phyloP scores from a whole-genome alignment of 2,797 vertebrate genomes.

The Gastrophryne carolinensis region DNA sequence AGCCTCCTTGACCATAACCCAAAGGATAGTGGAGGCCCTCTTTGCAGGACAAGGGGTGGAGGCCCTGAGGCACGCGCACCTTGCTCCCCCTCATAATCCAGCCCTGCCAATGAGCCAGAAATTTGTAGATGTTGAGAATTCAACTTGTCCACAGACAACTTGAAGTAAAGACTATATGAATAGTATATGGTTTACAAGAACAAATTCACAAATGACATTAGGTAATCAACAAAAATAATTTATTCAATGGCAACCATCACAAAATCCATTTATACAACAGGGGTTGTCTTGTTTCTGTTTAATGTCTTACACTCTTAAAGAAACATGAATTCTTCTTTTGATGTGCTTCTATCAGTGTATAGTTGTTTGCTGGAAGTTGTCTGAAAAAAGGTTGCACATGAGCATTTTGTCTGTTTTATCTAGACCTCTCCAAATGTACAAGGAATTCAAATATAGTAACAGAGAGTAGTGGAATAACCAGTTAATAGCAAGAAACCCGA shows the following conservation, averaged over 20 bases:
- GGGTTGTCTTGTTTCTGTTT: constrained; percentile 21
- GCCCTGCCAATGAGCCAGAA: too few relatives aligned
- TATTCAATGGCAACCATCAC: constrained; percentile 49
- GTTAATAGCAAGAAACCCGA: too few relatives aligned
- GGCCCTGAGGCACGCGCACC: too few relatives aligned
- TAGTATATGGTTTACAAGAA: too few relatives aligned
- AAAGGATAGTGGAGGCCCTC: too few relatives aligned
- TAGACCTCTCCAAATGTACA: background rate
- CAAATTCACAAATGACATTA: constrained; percentile 15
- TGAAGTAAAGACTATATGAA: too few relatives aligned
- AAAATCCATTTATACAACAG: constrained; percentile 48
- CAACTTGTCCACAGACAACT: too few relatives aligned
- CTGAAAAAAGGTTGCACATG: background rate
- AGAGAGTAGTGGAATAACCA: background rate
- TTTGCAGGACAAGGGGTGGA: too few relatives aligned
- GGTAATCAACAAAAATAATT: constrained; percentile 51
- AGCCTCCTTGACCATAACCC: too few relatives aligned
- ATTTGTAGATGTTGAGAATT: too few relatives aligned
- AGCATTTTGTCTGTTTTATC: background rate
- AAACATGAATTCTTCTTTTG: constrained; percentile 9
- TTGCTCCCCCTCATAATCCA: too few relatives aligned
- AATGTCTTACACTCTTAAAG: constrained; percentile 1
- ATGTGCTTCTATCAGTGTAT: constrained; percentile 36
- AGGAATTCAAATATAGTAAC: background rate
- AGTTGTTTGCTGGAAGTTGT: background rate